A percentile compares a stretch with the other conserved stretches of the same genome.
Conservation (phyloP, 2,797 vertebrate genomes). For the Dromococcyx pavoninus region DNA sequence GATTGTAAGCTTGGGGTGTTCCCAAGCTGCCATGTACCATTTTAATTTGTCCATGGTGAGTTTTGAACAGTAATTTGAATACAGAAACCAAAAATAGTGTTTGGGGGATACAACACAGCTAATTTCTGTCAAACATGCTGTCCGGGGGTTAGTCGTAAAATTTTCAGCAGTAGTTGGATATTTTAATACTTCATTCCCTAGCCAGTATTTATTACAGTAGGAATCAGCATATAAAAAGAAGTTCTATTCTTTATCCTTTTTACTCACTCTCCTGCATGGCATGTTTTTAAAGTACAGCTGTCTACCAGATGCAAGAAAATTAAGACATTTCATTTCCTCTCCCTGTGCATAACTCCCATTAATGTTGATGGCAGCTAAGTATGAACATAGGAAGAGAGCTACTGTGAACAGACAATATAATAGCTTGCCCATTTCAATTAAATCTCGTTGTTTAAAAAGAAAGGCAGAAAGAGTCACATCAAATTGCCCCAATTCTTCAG, state of each 20-base stretch:
- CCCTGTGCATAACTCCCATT: background rate
- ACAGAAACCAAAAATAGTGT: background rate
- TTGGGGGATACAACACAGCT: background rate
- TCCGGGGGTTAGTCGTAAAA: background rate
- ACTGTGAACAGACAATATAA: background rate
- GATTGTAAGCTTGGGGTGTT: background rate
- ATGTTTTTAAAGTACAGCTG: conserved; percentile 31
- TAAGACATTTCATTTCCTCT: conserved; percentile 56
- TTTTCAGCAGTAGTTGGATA: conserved; percentile 1
- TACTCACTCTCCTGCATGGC: background rate
- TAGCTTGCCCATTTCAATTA: background rate
- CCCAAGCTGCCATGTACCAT: background rate
- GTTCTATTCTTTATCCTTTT: background rate
- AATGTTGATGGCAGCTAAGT: conserved; percentile 14
- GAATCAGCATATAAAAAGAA: conserved; percentile 39
- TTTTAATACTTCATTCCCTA: background rate
- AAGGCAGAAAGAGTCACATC: background rate
- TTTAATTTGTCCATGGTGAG: background rate
- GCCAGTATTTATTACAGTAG: conserved; percentile 8
- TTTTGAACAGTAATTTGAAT: conserved; percentile 28
- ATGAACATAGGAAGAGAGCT: background rate
- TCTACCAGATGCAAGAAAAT: conserved; percentile 57
- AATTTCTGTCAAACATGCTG: conserved; percentile 3
- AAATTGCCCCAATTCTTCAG: background rate
- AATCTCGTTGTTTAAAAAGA: background rate